These are phyloP conservation scores for Chaenocephalus aceratus DNA, from an alignment of 2,113 vertebrate genomes.

Conservation along the genomic window DNA sequence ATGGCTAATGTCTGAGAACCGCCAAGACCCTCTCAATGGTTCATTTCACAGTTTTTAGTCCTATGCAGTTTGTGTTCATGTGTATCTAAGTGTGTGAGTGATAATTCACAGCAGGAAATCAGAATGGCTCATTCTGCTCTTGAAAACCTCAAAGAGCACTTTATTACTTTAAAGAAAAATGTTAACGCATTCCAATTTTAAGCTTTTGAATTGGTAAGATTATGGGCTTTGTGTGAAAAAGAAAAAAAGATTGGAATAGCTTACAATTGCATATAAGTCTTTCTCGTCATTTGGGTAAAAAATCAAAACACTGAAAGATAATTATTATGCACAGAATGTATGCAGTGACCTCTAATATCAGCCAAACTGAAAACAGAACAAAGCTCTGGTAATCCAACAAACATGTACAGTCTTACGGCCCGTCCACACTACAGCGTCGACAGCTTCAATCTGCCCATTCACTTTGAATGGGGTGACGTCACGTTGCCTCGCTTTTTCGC, in stretches of 20 bases:
- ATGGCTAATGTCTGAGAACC: slow-evolving; percentile 64
- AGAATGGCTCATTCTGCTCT: slow-evolving; percentile 56
- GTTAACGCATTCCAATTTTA: slow-evolving; percentile 62
- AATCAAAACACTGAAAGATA: slow-evolving; percentile 7
- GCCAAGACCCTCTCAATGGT: slow-evolving; percentile 4
- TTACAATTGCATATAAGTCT: slow-evolving; percentile 32
- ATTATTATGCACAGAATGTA: slow-evolving; percentile 21
- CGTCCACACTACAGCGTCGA: neutral
- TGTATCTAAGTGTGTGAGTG: neutral
- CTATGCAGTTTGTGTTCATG: slow-evolving; percentile 6
- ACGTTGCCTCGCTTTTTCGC: too few species aligned
- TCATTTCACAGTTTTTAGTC: slow-evolving; percentile 6
- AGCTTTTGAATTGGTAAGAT: slow-evolving; percentile 60
- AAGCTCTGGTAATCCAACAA: slow-evolving; percentile 16
- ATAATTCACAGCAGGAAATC: slow-evolving; percentile 63
- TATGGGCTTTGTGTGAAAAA: slow-evolving; percentile 55
- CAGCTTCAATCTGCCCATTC: too few species aligned
- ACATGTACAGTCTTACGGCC: neutral
- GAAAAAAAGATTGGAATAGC: slow-evolving; percentile 46
- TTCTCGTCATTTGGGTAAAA: slow-evolving; percentile 2
- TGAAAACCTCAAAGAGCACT: slow-evolving; percentile 49
- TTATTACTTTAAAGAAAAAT: slow-evolving; percentile 67
- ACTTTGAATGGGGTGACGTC: too few species aligned
- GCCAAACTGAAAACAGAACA: slow-evolving; percentile 20
- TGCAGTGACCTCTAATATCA: slow-evolving; percentile 42